These are phyloP conservation scores for Mohoua ochrocephala DNA, from an alignment of 2,113 vertebrate species.

Conservation along the genomic window DNA sequence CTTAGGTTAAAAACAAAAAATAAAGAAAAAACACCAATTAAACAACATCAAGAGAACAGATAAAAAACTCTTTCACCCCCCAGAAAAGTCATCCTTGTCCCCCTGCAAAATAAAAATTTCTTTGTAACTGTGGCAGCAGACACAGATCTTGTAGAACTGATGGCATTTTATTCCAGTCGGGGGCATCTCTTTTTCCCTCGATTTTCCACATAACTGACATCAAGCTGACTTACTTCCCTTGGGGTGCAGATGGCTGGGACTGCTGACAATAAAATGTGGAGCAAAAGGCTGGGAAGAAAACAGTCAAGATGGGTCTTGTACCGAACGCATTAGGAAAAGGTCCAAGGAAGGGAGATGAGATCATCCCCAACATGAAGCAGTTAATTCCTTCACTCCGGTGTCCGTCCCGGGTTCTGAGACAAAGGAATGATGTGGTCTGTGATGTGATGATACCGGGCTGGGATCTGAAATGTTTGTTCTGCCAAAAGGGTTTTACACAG, in stretches of 20 bases:
- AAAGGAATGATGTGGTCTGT: fast-evolving
- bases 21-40: fast-evolving
- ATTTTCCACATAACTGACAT: background rate
- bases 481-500: background rate
- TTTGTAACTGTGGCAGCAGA: background rate
- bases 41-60: no score
- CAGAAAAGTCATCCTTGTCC: background rate
- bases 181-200: background rate
- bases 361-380: background rate
- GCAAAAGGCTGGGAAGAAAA: background rate
- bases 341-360: background rate
- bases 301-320: background rate
- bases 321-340: background rate
- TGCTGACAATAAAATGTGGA: background rate
- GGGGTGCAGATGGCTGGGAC: background rate
- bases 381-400: background rate
- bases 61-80: background rate
- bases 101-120: background rate
- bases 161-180: background rate
- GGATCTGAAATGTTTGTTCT: background rate
- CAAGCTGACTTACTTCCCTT: background rate
- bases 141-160: background rate
- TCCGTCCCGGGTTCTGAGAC: background rate
- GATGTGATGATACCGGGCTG: fast-evolving
- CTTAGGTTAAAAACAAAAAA: background rate